These are phyloP conservation scores for Melieria omissa DNA, from an alignment of 2,888 invertebrate species.

Conservation along the genomic window DNA sequence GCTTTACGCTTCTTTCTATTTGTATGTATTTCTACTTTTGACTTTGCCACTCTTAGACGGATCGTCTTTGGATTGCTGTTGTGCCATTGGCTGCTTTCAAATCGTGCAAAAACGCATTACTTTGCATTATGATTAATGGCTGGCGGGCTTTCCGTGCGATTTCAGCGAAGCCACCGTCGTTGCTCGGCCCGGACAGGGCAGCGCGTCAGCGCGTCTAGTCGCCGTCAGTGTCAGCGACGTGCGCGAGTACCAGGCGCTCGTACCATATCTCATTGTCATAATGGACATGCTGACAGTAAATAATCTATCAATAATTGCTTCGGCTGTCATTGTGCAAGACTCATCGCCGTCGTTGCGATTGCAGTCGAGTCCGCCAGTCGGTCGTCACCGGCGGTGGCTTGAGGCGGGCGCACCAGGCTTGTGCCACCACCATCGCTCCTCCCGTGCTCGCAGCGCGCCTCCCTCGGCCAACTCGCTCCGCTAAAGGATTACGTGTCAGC, in stretches of 20 bases:
- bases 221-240: neutral
- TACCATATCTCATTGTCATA: slow-evolving; percentile 51
- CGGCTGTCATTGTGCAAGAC: slow-evolving; percentile 41
- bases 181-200: neutral
- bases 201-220: neutral
- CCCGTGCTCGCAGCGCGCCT: neutral
- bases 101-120: slow-evolving; percentile 10
- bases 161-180: neutral
- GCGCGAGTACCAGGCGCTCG: neutral
- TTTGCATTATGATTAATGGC: slow-evolving; percentile 32
- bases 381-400: neutral
- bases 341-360: too few relatives aligned
- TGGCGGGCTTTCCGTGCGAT: neutral
- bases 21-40: too few relatives aligned
- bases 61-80: too few relatives aligned
- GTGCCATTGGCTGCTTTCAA: neutral
- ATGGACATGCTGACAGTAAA: slow-evolving; percentile 61
- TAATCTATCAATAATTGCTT: slow-evolving; percentile 64
- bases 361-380: neutral
- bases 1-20: too few relatives aligned
- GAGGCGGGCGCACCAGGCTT: neutral
- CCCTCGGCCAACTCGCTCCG: neutral
- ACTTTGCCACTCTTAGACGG: too few relatives aligned
- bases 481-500: slow-evolving; percentile 37
- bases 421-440: neutral